Conservation (phyloP, 2,113 vertebrate species). For the Elephantulus edwardii region DNA sequence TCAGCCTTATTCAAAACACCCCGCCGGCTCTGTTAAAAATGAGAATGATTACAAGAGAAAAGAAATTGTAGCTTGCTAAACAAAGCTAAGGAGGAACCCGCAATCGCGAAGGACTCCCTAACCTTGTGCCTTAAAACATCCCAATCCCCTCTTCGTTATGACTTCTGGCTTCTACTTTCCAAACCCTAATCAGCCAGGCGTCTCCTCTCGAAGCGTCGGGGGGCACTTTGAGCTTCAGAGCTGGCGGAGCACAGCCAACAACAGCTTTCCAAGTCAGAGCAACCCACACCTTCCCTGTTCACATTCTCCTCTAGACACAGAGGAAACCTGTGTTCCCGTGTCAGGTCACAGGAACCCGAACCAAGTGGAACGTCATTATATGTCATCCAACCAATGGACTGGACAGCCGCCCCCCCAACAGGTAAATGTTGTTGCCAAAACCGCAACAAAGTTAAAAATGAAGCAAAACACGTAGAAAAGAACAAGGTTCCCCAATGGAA, state of each 20-base stretch:
- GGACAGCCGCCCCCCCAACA: conserved; percentile 66
- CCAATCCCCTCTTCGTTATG: background rate
- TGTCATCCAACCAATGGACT: conserved; percentile 49
- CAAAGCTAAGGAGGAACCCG: background rate
- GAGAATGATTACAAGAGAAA: background rate
- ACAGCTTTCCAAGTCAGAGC: conserved; percentile 15
- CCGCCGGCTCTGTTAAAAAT: background rate
- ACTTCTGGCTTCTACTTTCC: background rate
- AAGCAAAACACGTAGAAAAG: conserved; percentile 73
- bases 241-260: background rate
- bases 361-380: conserved; percentile 58
- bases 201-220: background rate
- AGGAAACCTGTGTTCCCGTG: conserved; percentile 59
- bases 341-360: conserved; percentile 62
- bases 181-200: background rate
- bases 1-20: background rate
- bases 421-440: conserved; percentile 76
- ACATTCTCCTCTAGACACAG: conserved; percentile 52
- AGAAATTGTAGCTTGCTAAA: background rate
- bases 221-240: background rate
- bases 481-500: conserved; percentile 38
- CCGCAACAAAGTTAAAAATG: conserved; percentile 76
- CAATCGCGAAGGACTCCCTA: background rate
- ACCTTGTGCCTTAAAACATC: background rate
- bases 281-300: conserved; percentile 58